Evolutionary conservation across 2,797 vertebrate species (phyloP).

Genomic region (Semaprochilodus insignis): DNA sequence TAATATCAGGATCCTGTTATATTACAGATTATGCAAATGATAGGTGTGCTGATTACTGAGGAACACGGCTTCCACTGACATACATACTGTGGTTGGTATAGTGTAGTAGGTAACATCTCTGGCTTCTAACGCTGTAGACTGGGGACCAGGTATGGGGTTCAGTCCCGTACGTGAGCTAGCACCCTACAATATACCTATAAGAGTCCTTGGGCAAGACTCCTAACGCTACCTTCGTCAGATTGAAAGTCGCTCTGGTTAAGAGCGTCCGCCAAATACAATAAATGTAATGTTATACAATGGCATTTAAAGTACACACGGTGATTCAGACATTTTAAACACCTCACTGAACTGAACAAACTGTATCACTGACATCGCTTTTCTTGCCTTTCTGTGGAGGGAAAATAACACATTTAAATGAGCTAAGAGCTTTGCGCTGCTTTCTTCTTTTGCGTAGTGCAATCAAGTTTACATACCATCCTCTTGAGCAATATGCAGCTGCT

Average conservation of each 20-base stretch:
- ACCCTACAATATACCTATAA: too few species aligned
- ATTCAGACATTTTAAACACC: constrained; percentile 7
- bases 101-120: too few species aligned
- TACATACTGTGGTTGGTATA: too few species aligned
- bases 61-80: too few species aligned
- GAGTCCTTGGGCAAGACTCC: too few species aligned
- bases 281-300: too few species aligned
- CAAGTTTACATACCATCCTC: background rate
- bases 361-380: background rate
- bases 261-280: too few species aligned
- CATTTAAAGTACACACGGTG: background rate
- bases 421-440: background rate
- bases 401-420: background rate
- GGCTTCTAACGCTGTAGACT: too few species aligned
- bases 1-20: constrained; percentile 6
- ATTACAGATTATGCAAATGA: constrained; percentile 8
- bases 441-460: background rate
- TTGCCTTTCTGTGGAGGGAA: background rate
- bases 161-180: too few species aligned
- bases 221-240: too few species aligned
- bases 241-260: too few species aligned
- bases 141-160: too few species aligned
- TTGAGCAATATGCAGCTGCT: background rate
- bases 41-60: background rate
- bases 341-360: background rate